Conservation (phyloP, 1,140 invertebrate species). For the Oncopeltus fasciatus region DNA sequence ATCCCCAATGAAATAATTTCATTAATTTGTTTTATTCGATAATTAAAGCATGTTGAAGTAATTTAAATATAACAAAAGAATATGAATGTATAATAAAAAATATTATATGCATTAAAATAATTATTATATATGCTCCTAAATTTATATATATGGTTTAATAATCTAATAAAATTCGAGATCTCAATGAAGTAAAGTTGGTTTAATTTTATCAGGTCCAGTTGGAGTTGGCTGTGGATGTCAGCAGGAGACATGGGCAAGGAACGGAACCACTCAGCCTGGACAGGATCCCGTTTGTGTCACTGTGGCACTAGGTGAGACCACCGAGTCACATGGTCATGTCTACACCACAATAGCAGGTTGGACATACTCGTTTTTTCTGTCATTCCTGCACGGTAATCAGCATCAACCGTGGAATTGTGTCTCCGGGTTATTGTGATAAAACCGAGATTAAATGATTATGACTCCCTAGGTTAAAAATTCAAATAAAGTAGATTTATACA, state of each 20-base stretch:
- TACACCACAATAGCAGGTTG: constrained; percentile 26
- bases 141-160: background rate
- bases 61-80: background rate
- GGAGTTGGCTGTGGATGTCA: constrained; percentile 22
- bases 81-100: background rate
- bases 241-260: constrained; percentile 22
- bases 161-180: background rate
- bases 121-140: background rate
- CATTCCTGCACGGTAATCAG: too few relatives aligned
- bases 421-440: too few relatives aligned
- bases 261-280: constrained; percentile 19
- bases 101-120: too few relatives aligned
- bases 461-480: too few relatives aligned
- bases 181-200: too few relatives aligned
- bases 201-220: constrained; percentile 12
- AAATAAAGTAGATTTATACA: too few relatives aligned
- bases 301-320: constrained; percentile 23
- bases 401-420: too few relatives aligned
- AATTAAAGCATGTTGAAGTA: background rate
- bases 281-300: constrained; percentile 24
- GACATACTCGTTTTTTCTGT: too few relatives aligned
- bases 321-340: constrained; percentile 24
- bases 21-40: background rate
- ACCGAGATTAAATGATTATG: too few relatives aligned
- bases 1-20: too few relatives aligned